Conservation (phyloP, 53 echinoderm and acorn worm species). For the Holothuria scabra region DNA sequence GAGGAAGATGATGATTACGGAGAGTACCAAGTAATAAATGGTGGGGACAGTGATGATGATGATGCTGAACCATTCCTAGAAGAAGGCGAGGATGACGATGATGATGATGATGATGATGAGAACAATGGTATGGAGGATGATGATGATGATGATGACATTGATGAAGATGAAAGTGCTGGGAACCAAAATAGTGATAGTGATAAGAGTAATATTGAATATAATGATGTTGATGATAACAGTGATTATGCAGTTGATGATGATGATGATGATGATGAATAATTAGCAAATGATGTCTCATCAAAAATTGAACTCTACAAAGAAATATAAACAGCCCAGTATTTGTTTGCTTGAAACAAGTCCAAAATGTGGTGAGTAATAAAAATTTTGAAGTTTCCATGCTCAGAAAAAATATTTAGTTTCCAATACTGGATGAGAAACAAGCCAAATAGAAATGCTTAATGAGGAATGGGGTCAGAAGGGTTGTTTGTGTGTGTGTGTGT, state of each 20-base stretch:
- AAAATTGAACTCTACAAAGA: no score
- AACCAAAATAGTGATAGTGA: not conserved
- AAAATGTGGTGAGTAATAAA: no score
- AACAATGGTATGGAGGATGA: not conserved
- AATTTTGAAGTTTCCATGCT: no score
- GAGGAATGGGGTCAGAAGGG: no score
- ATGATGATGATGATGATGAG: slow-evolving; percentile 6
- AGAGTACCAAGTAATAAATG: slow-evolving; percentile 13
- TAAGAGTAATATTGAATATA: not conserved
- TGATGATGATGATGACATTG: slow-evolving; percentile 6
- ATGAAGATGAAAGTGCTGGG: not conserved
- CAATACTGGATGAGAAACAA: no score
- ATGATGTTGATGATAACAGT: not conserved
- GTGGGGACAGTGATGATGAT: slow-evolving; percentile 28
- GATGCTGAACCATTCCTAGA: slow-evolving; percentile 45
- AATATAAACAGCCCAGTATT: no score
- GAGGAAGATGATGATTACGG: slow-evolving; percentile 30
- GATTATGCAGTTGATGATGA: not conserved
- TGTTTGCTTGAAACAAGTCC: no score
- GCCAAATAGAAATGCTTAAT: no score
- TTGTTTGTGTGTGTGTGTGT: no score
- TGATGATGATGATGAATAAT: slow-evolving; percentile 4
- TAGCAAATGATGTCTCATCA: not conserved
- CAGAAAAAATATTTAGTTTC: no score
- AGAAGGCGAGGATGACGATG: slow-evolving; percentile 23